Conservation (phyloP, 2,888 invertebrate genomes). For the Mimumesa dahlbomi region DNA sequence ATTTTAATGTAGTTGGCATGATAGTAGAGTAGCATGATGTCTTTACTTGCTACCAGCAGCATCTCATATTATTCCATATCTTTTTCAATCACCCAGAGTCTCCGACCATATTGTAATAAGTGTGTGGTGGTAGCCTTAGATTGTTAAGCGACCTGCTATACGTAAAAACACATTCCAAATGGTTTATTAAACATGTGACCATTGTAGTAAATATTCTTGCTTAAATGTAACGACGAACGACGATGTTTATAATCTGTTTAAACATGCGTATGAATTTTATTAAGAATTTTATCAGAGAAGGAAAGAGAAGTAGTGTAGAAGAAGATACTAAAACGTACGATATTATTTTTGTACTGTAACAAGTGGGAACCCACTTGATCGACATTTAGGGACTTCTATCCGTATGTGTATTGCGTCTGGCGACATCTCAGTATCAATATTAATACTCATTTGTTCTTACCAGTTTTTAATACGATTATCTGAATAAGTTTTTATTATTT, state of each 20-base stretch:
- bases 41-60: conserved; percentile 24
- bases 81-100: conserved; percentile 13
- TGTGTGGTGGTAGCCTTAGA: conserved; percentile 25
- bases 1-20: conserved; percentile 13
- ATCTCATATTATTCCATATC: conserved; percentile 24
- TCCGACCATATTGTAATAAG: conserved; percentile 9
- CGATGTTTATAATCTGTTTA: background rate
- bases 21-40: conserved; percentile 31
- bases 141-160: conserved; percentile 2
- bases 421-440: no score
- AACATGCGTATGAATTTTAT: conserved; percentile 3
- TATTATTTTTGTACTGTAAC: background rate
- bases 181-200: background rate
- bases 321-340: background rate
- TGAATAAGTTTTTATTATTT: no score
- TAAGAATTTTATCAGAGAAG: conserved; percentile 2
- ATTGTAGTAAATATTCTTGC: conserved; percentile 7
- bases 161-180: conserved; percentile 19
- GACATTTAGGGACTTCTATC: no score
- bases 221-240: background rate
- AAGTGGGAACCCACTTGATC: no score
- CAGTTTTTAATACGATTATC: no score
- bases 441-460: no score
- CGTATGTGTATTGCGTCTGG: no score
- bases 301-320: background rate